Conservation (phyloP, 1,140 invertebrate genomes). For the Brachionus paranguensis region DNA sequence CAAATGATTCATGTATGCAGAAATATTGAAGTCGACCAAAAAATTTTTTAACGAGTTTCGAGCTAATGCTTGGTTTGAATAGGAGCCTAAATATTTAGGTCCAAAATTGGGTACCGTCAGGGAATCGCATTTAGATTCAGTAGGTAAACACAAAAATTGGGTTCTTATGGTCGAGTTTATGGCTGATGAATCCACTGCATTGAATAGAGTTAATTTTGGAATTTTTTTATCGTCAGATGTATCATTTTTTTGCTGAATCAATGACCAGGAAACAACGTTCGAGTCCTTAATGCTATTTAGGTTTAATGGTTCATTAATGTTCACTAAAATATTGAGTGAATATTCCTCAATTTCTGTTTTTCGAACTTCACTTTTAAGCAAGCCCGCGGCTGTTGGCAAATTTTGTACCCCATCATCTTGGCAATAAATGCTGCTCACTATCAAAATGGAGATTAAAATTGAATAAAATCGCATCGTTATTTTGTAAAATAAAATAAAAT, state of each 20-base stretch:
- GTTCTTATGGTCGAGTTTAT: neutral
- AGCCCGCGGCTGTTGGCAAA: neutral
- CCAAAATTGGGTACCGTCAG: neutral
- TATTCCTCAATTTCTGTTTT: neutral
- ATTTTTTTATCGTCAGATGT: neutral
- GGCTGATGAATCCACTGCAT: neutral
- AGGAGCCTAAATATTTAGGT: neutral
- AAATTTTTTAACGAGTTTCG: neutral
- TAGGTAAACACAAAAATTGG: slow-evolving; percentile 4
- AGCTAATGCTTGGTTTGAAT: neutral
- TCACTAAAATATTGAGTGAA: neutral
- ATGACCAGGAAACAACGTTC: neutral
- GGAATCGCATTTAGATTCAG: neutral
- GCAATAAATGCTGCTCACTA: neutral
- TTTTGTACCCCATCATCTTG: neutral
- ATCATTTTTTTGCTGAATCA: neutral
- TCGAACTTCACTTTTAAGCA: neutral
- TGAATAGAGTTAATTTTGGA: neutral
- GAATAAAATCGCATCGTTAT: neutral
- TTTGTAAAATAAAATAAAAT: neutral
- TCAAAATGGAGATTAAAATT: neutral
- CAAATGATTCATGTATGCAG: neutral
- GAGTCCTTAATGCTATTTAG: neutral
- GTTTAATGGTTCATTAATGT: neutral
- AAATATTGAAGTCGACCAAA: slow-evolving; percentile 4